Percentiles rank a stretch among this genome's conserved stretches.
These are phyloP conservation scores for Meliscaeva auricollis DNA, from an alignment of 2,888 invertebrate genomes.

Conservation along the genomic window DNA sequence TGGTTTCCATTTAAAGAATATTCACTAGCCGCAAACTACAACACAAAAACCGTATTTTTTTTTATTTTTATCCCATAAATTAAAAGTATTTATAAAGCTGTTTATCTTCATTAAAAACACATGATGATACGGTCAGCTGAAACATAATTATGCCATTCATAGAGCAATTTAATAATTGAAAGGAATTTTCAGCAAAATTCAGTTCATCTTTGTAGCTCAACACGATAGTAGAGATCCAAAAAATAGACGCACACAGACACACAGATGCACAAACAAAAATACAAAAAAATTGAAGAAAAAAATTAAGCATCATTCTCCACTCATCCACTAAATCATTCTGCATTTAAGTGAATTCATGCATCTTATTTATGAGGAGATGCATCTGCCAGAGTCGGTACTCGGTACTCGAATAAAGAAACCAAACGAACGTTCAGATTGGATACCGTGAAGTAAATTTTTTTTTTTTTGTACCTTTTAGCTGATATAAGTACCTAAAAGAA, in stretches of 20 bases:
- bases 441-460: slow-evolving; percentile 41
- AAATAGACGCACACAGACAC: not conserved
- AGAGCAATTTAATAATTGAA: slow-evolving; percentile 22
- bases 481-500: not conserved
- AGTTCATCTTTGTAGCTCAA: not conserved
- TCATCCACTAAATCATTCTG: slow-evolving; percentile 72
- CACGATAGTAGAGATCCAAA: not conserved
- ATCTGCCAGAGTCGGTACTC: slow-evolving; percentile 55
- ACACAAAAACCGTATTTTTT: too few species aligned
- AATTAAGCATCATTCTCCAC: slow-evolving; percentile 60
- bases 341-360: slow-evolving; percentile 73
- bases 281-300: not conserved
- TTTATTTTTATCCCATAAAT: not conserved
- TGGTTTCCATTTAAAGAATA: too few species aligned
- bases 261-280: not conserved
- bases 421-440: slow-evolving; percentile 30
- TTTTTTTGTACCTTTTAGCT: slow-evolving; percentile 52
- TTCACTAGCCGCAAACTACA: too few species aligned
- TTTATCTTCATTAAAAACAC: not conserved
- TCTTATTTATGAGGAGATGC: slow-evolving; percentile 70
- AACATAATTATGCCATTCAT: slow-evolving; percentile 8
- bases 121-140: slow-evolving; percentile 5
- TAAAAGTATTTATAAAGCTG: not conserved
- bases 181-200: not conserved
- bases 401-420: not conserved